Percentiles rank a stretch among this genome's conserved stretches.
Evolutionary conservation across 64 coral and sea anemone species (phyloP).

Genomic region (Acropora tenuis): DNA sequence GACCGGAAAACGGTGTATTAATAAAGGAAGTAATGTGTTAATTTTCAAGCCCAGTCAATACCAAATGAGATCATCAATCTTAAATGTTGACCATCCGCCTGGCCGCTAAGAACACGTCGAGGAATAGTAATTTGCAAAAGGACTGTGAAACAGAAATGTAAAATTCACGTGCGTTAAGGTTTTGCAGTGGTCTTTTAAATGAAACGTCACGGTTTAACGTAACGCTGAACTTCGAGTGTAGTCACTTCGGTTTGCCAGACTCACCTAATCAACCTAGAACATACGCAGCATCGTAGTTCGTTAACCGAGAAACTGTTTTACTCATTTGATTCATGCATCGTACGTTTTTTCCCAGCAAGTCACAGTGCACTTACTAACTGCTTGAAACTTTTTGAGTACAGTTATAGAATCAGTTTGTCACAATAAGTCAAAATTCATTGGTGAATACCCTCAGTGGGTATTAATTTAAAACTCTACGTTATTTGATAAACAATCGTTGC

Average conservation of each 20-base stretch:
- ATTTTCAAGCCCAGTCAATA: background rate
- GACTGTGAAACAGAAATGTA: background rate
- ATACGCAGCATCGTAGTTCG: background rate
- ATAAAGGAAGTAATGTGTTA: background rate
- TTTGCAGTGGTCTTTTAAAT: background rate
- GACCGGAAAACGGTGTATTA: background rate
- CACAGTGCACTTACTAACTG: background rate
- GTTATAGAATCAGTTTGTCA: background rate
- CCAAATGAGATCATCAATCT: background rate
- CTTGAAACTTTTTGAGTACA: background rate
- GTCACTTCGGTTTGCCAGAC: too few relatives aligned
- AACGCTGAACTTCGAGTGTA: too few relatives aligned
- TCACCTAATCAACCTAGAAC: background rate
- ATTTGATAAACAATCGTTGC: background rate
- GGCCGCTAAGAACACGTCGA: background rate
- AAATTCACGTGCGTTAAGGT: too few relatives aligned
- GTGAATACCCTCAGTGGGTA: background rate
- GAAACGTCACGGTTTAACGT: too few relatives aligned
- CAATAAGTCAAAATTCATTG: background rate
- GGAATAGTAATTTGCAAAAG: slow-evolving; percentile 1
- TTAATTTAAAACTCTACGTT: too few relatives aligned
- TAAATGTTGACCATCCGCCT: background rate
- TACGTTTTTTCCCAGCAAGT: too few relatives aligned
- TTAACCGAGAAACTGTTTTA: background rate
- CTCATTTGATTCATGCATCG: background rate